phyloP scores from a whole-genome alignment of 2,113 vertebrate species.

The Cricetomys ansorgei region DNA sequence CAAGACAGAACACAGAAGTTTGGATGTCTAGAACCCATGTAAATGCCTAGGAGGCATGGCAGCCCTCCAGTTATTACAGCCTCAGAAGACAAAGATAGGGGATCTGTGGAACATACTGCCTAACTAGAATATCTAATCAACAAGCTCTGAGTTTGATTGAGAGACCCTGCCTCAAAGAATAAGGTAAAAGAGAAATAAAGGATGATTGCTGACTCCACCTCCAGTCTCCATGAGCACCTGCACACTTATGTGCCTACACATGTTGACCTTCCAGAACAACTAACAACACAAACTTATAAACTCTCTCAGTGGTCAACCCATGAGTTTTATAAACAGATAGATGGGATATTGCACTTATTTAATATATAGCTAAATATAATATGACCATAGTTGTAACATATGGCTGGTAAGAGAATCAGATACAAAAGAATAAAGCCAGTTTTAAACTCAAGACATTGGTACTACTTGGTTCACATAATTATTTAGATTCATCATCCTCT shows the following conservation, averaged over 20 bases:
- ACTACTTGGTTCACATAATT: neutral
- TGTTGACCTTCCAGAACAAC: neutral
- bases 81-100: no score
- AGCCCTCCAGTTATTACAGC: neutral
- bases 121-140: neutral
- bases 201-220: neutral
- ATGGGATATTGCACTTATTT: neutral
- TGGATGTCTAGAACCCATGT: no score
- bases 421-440: neutral
- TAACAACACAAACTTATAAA: neutral
- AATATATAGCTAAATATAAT: neutral
- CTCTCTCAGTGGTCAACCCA: neutral
- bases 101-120: neutral
- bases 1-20: neutral
- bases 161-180: neutral
- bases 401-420: neutral
- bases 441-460: neutral
- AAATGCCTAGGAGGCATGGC: rapidly evolving
- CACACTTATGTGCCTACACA: no score
- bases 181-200: neutral
- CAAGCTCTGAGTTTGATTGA: neutral
- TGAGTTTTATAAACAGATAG: neutral
- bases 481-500: neutral
- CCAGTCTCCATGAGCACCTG: neutral
- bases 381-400: neutral